Conservation (phyloP, 2,888 invertebrate species). For the Coleophora flavipennella region DNA sequence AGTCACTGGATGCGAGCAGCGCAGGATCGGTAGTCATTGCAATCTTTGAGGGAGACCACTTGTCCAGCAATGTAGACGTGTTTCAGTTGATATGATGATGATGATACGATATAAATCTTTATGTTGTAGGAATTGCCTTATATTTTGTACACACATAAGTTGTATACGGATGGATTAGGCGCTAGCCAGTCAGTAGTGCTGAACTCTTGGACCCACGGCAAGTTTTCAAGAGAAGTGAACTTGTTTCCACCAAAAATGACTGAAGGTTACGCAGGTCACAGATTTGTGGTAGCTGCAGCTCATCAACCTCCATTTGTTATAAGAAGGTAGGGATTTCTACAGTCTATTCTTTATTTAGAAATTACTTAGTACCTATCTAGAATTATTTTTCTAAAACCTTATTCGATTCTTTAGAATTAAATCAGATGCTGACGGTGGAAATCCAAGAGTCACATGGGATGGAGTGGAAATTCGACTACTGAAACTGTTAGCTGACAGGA, state of each 20-base stretch:
- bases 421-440: conserved; percentile 58
- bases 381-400: no score
- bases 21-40: no score
- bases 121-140: conserved; percentile 74
- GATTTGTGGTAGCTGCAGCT: conserved; percentile 78
- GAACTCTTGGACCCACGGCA: conserved; percentile 79
- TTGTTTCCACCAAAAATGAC: conserved; percentile 80
- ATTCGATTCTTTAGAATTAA: conserved; percentile 35
- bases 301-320: conserved; percentile 84
- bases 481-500: conserved; percentile 71
- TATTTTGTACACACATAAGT: conserved; percentile 81
- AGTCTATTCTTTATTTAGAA: no score
- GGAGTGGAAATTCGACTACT: conserved; percentile 82
- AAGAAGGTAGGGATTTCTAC: conserved; percentile 59
- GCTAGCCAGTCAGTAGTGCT: conserved; percentile 77
- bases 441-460: conserved; percentile 73
- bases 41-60: no score
- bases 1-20: no score
- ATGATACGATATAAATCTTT: no score
- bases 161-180: conserved; percentile 82
- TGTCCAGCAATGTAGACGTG: no score
- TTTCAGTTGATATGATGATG: no score
- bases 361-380: no score
- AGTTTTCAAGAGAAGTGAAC: conserved; percentile 74
- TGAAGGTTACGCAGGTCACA: conserved; percentile 81